phyloP scores from a whole-genome alignment of 2,113 vertebrate species.

The Syngnathus floridae region DNA sequence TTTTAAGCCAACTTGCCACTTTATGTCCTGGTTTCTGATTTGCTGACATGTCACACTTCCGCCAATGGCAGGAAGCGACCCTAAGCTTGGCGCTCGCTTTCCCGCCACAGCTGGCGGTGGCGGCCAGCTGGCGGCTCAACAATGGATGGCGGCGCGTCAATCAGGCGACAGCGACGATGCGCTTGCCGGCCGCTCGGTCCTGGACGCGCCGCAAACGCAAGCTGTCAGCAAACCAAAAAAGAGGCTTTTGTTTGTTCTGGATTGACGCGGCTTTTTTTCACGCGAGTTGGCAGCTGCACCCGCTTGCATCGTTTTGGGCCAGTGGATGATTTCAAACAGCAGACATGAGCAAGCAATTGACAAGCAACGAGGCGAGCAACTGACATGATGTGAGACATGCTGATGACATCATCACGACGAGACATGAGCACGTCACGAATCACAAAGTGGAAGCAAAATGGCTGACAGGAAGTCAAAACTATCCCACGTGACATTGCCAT shows the following conservation, averaged over 20 bases:
- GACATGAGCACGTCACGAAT: too few relatives aligned
- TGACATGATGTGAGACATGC: too few relatives aligned
- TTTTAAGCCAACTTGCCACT: neutral
- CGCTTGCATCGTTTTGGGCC: neutral
- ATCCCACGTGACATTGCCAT: neutral
- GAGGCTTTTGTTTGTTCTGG: slow-evolving; percentile 24
- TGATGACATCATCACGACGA: neutral
- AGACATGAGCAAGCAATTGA: too few relatives aligned
- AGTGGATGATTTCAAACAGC: too few relatives aligned
- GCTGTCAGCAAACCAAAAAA: slow-evolving; percentile 25
- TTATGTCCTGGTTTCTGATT: neutral
- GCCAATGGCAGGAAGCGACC: neutral
- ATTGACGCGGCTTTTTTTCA: neutral
- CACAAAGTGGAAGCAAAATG: neutral
- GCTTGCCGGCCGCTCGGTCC: neutral
- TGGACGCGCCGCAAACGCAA: neutral
- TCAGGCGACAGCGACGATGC: slow-evolving; percentile 22
- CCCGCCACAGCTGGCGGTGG: slow-evolving; percentile 39
- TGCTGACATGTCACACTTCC: slow-evolving; percentile 12
- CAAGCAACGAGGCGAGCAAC: too few relatives aligned
- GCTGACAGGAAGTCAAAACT: neutral
- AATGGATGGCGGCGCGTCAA: slow-evolving; percentile 41
- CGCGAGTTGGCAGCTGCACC: neutral
- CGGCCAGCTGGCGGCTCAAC: slow-evolving; percentile 48
- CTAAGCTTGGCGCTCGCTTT: slow-evolving; percentile 17